Base-by-base conservation (phyloP, 2,113 vertebrate species). In the Pteropus alecto region DNA sequence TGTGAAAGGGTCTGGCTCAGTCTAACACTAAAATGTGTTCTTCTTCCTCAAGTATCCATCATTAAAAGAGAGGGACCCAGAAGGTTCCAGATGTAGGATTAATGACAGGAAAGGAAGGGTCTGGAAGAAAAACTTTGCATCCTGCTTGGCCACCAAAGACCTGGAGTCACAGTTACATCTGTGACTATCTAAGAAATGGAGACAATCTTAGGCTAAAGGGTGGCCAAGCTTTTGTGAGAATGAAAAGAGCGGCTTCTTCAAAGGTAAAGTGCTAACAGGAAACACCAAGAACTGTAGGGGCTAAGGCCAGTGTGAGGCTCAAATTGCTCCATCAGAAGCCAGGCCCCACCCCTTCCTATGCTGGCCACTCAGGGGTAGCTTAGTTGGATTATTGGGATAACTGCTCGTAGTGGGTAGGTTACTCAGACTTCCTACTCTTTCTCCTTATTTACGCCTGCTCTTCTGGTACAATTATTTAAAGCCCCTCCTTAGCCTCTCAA, bases 341-440 rank as follows among this genome's bases (percentile, higher is more conserved):
- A 61, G 38, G 35, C 24, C 9, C 11, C 48, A 2, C 21, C 26
- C 30, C n/a, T 54, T 46, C 43, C 0, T 22, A 18, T 33, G 7
- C 43, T 7, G 3, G 35, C 6, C 10, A 9, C 11, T 9, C 48
- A 4, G 1, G 3, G 0, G 35, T 0, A 46, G 13, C 51, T 33
- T 48, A 6, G 4, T 0, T 22, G 13, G 71, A 38, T 35, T n/a
- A 22, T 0, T 13, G 13, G 33, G 10, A 61, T n/a, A 19, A 18
- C 3, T 11, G 65, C n/a, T 30, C 48, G 2, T 2, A 60, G 51
- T 16, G 51, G 12, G 28, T 2, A 19, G 33, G 3, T 13, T 26
- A 38, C 79, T 61, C 76, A 6, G 21, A 35, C 0, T 24, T 35
- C 58, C 86, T 8, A 5, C 12, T 35, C 38, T 30, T 71, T 22